These are phyloP conservation scores for Lophotis ruficrista DNA, from an alignment of 2,113 vertebrate genomes.

Conservation along the genomic window DNA sequence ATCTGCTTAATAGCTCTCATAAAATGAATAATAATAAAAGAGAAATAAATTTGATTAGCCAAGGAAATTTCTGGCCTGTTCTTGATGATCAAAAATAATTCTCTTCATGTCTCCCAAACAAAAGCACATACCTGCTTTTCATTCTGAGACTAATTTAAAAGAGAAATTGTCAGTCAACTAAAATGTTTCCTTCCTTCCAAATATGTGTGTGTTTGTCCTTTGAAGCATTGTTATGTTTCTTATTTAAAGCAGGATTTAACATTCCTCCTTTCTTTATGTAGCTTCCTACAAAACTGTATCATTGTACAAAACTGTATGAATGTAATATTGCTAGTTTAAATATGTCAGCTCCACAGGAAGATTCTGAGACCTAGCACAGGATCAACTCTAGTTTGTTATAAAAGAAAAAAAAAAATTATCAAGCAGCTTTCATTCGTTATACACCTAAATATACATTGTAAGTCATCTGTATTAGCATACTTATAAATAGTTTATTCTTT, in stretches of 20 bases:
- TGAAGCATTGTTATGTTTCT: background rate
- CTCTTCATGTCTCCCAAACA: background rate
- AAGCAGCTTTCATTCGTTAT: background rate
- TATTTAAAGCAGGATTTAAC: background rate
- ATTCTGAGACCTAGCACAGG: background rate
- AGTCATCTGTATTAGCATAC: background rate
- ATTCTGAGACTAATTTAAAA: background rate
- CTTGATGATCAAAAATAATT: background rate
- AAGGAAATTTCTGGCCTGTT: conserved; percentile 5
- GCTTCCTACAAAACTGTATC: background rate
- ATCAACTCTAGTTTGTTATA: background rate
- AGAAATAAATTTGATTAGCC: background rate
- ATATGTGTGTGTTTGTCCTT: background rate
- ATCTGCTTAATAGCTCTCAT: background rate
- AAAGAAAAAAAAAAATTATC: background rate
- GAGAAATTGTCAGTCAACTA: background rate
- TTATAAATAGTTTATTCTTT: background rate
- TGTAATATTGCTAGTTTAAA: background rate
- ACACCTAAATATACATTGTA: background rate
- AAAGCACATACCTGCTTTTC: background rate
- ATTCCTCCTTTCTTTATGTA: background rate
- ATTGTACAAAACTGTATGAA: background rate
- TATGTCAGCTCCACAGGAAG: background rate
- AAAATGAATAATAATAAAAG: background rate
- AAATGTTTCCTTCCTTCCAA: conserved; percentile 3